Evolutionary conservation across 2,797 vertebrate species (phyloP), one percentile per base, ranked within the genome.

Genomic region (Manis pentadactyla): DNA sequence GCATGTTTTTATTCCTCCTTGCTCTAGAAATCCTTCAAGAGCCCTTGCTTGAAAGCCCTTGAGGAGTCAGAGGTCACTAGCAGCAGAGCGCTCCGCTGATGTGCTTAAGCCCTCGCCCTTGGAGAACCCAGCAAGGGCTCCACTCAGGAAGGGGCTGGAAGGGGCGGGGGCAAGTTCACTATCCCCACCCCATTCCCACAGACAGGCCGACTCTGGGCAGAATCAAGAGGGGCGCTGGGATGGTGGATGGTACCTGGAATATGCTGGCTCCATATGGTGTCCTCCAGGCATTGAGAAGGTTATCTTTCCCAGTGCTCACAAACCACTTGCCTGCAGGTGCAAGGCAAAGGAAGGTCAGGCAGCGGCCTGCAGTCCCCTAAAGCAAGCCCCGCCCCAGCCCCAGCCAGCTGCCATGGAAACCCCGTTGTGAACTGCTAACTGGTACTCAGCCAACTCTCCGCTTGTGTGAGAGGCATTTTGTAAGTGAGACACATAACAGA

Each of bases 241-340:
- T 1, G 34, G 55, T 2, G 4, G 63, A 14, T 0, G 97, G 97
- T 97, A 99, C 99, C 99, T 99, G 99, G 98, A 99, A 99, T 97
- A 99, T 99, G 98, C 99, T 99, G 0, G 99, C 99, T 97, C 99
- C 99, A 0, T 99, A 99, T 0, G 99, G 99, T 0, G 99, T 99
- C 98, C 99, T 98, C 99, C 99, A 99, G 77, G 99, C 99, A 5
- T 99, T 99, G 98, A 99, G 98, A 90, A 99, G 99, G 98, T 99
- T 99, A 98, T 99, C 99, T 96, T 99, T 99, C 78, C 99, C 99
- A 14, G 99, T 99, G 96, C 99, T 99, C 98, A 99, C 99, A 34
- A 99, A 99, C 99, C 99, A 99, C 97, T 99, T 99, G 51, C 99
- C 99, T 99, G 97, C 23, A 42, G 77, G 19, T 0, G 0, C 59